phyloP scores from a whole-genome alignment of 2,888 invertebrate genomes.

The Lasioglossum morio region DNA sequence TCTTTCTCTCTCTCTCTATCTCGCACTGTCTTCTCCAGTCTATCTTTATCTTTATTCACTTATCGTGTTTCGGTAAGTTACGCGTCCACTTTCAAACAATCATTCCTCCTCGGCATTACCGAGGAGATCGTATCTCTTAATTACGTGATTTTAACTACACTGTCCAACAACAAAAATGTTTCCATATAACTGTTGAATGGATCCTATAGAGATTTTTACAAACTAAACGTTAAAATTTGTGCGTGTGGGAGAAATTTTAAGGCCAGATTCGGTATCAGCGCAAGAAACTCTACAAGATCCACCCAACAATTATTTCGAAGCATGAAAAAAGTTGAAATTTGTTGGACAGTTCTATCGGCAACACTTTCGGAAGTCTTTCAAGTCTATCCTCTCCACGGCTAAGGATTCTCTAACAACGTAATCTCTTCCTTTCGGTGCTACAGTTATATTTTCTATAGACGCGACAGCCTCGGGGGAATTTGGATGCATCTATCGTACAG shows the following conservation, averaged over 20 bases:
- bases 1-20: constrained; percentile 26
- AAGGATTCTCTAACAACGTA: neutral
- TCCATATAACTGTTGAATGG: too few relatives aligned
- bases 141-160: neutral
- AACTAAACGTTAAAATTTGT: too few relatives aligned
- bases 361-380: neutral
- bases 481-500: too few relatives aligned
- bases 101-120: neutral
- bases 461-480: too few relatives aligned
- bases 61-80: neutral
- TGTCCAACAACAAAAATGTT: too few relatives aligned
- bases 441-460: too few relatives aligned
- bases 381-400: neutral
- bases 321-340: too few relatives aligned
- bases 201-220: too few relatives aligned
- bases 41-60: neutral
- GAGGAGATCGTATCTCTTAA: neutral
- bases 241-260: too few relatives aligned
- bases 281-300: too few relatives aligned
- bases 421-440: neutral
- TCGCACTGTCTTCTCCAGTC: constrained; percentile 10
- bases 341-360: neutral
- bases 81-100: neutral
- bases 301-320: too few relatives aligned
- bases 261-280: too few relatives aligned